Conservation (phyloP, 1,140 invertebrate genomes). For the Aphidius ervi region DNA sequence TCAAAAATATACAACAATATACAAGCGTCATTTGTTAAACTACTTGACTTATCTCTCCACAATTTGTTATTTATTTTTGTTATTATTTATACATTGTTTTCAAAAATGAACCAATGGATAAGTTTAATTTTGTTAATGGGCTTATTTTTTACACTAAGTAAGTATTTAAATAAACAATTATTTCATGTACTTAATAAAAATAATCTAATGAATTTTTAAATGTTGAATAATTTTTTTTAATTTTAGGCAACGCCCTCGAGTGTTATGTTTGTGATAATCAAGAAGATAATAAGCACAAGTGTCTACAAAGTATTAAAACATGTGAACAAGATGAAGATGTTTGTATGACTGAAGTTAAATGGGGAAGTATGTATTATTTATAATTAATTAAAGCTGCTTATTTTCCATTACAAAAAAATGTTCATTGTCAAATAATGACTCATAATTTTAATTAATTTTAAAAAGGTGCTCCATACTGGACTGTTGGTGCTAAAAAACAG, state of each 20-base stretch:
- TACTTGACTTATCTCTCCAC: no score
- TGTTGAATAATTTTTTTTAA: neutral
- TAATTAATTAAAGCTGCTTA: neutral
- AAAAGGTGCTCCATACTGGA: slow-evolving; percentile 89
- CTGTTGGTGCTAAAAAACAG: slow-evolving; percentile 86
- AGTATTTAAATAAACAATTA: neutral
- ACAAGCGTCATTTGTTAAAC: no score
- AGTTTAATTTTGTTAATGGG: no score
- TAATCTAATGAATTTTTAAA: no score
- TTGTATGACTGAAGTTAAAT: slow-evolving; percentile 83
- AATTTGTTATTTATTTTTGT: no score
- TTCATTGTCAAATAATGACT: neutral
- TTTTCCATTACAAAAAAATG: neutral
- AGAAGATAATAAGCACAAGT: slow-evolving; percentile 90
- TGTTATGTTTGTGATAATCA: slow-evolving; percentile 94
- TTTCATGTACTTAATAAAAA: neutral
- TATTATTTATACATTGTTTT: no score
- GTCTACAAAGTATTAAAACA: slow-evolving; percentile 84
- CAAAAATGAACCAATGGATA: no score
- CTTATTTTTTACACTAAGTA: neutral
- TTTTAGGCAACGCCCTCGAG: slow-evolving; percentile 68
- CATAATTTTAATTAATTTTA: slow-evolving; percentile 17
- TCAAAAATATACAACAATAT: no score
- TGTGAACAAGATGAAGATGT: slow-evolving; percentile 84
- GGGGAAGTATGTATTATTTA: slow-evolving; percentile 69